Conservation (phyloP, 2,113 vertebrate species). For the Perca schrenkii region DNA sequence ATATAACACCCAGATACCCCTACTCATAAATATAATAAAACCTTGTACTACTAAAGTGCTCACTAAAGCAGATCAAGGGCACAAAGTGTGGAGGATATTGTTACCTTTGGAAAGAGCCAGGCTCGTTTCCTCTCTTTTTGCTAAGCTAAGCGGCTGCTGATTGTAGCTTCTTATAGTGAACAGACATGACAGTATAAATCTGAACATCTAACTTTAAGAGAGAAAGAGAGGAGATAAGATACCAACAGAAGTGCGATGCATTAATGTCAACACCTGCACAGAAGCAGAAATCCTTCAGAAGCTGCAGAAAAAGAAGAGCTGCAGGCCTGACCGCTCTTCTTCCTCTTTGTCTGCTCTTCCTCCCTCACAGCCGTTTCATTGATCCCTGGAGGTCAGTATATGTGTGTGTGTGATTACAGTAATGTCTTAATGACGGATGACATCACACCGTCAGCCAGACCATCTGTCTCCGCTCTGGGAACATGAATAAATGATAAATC, state of each 20-base stretch:
- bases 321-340: not conserved
- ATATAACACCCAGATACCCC: too few species aligned
- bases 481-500: conserved; percentile 75
- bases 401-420: conserved; percentile 63
- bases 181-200: not conserved
- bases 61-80: too few species aligned
- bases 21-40: too few species aligned
- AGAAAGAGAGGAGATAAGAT: not conserved
- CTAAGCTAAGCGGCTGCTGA: not conserved
- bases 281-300: not conserved
- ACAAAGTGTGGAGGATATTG: too few species aligned
- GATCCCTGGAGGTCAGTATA: not conserved
- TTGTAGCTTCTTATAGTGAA: not conserved
- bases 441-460: conserved; percentile 63
- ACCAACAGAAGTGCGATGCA: not conserved
- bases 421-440: conserved; percentile 72
- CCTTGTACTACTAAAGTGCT: too few species aligned
- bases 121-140: not conserved
- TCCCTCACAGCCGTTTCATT: not conserved
- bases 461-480: conserved; percentile 69
- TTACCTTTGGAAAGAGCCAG: too few species aligned
- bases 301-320: not conserved
- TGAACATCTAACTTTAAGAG: not conserved
- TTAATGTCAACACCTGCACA: not conserved
- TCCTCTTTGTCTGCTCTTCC: not conserved